phyloP scores from a whole-genome alignment of 2,113 vertebrate species.

The Bos javanicus region DNA sequence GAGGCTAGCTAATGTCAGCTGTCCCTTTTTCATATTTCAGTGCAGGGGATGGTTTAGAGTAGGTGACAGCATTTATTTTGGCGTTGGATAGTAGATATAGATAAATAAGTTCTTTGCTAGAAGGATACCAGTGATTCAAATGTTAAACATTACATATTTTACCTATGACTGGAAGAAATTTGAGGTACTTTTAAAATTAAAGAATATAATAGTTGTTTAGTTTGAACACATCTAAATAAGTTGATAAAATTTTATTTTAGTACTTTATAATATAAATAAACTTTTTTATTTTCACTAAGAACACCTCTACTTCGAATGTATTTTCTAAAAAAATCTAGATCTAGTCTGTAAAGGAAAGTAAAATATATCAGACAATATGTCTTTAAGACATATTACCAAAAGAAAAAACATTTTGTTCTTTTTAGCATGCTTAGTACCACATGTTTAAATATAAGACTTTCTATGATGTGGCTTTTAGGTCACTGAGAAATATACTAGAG shows the following conservation, averaged over 20 bases:
- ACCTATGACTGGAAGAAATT: background rate
- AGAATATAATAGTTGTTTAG: background rate
- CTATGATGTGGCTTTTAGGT: constrained; percentile 76
- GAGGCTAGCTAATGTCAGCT: background rate
- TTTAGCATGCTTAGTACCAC: constrained; percentile 62
- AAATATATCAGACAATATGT: constrained; percentile 24
- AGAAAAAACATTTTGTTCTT: constrained; percentile 71
- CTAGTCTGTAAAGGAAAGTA: constrained; percentile 60
- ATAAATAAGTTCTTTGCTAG: background rate
- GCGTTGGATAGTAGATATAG: background rate
- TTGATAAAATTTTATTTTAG: background rate
- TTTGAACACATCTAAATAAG: background rate
- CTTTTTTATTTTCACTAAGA: background rate
- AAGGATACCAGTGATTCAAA: background rate
- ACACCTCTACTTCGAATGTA: background rate
- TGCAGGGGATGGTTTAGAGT: background rate
- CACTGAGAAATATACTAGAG: constrained; percentile 79
- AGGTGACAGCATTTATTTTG: background rate
- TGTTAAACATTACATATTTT: constrained; percentile 26
- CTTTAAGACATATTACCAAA: constrained; percentile 71
- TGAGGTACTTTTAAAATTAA: background rate
- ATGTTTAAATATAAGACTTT: constrained; percentile 79
- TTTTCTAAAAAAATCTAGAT: background rate
- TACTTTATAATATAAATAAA: background rate
- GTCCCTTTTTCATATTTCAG: background rate